A percentile compares a stretch with the other conserved stretches of the same genome.
Evolutionary conservation across 2,113 vertebrate genomes (phyloP).

Genomic region (Percopsis transmontana): DNA sequence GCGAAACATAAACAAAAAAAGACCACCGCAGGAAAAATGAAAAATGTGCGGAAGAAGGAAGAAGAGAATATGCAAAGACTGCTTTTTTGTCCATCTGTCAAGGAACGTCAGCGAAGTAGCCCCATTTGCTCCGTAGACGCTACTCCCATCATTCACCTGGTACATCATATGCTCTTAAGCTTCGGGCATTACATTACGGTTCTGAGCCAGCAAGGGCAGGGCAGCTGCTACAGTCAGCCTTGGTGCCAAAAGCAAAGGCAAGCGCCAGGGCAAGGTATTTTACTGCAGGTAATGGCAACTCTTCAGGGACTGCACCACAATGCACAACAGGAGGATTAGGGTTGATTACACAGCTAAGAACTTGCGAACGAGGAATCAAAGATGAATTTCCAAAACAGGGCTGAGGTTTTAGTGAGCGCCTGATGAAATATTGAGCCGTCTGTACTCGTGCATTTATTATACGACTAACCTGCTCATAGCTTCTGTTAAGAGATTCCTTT

Average conservation of each 20-base stretch:
- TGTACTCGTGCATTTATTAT: constrained; percentile 45
- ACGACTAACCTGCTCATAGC: constrained; percentile 33
- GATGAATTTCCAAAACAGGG: constrained; percentile 48
- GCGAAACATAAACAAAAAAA: no score
- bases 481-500: constrained; percentile 4
- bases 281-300: constrained; percentile 58
- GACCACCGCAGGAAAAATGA: no score
- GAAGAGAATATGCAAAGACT: constrained; percentile 35
- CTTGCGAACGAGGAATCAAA: constrained; percentile 57
- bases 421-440: constrained; percentile 56
- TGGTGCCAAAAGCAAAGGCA: constrained; percentile 35
- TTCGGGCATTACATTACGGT: constrained; percentile 39
- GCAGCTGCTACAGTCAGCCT: constrained; percentile 31
- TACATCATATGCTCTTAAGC: constrained; percentile 29
- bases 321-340: constrained; percentile 64
- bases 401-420: constrained; percentile 49
- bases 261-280: constrained; percentile 55
- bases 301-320: constrained; percentile 58
- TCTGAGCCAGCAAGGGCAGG: constrained; percentile 39
- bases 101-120: constrained; percentile 29
- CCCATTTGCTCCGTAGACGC: constrained; percentile 16
- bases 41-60: constrained; percentile 8
- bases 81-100: constrained; percentile 37
- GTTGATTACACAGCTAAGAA: constrained; percentile 69
- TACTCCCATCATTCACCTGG: constrained; percentile 34